These are phyloP conservation scores for Xanthorhoe designata DNA, from an alignment of 2,888 invertebrate species.

Conservation along the genomic window DNA sequence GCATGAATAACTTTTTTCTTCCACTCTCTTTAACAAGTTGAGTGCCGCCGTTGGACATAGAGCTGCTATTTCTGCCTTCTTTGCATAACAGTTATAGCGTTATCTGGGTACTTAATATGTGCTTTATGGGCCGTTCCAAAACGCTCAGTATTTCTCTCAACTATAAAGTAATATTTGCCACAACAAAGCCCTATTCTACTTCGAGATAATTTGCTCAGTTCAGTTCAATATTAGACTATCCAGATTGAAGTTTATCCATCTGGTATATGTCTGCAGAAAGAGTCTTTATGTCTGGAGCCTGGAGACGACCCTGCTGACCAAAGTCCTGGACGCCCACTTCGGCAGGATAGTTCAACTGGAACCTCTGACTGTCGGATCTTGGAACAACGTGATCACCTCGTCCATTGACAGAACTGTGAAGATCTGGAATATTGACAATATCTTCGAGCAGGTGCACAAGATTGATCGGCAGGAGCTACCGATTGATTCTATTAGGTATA, in stretches of 20 bases:
- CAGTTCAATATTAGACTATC: too few species aligned
- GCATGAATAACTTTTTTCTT: too few species aligned
- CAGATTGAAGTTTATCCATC: neutral
- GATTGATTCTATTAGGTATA: constrained; percentile 94
- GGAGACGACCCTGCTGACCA: constrained; percentile 92
- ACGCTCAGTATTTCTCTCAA: too few species aligned
- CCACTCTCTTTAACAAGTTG: too few species aligned
- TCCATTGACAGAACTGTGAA: constrained; percentile 99
- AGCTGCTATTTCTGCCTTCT: too few species aligned
- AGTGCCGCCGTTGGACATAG: too few species aligned
- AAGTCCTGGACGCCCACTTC: constrained; percentile 98
- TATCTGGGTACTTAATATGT: too few species aligned
- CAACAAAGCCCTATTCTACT: too few species aligned
- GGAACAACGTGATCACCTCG: constrained; percentile 98
- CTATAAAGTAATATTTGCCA: too few species aligned
- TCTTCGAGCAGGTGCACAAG: constrained; percentile 98
- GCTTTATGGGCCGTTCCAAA: too few species aligned
- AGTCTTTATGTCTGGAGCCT: constrained; percentile 98
- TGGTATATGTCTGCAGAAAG: constrained; percentile 87
- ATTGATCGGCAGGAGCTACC: constrained; percentile 98
- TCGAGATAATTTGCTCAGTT: too few species aligned
- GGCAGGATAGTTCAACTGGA: constrained; percentile 97
- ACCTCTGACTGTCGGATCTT: constrained; percentile 93
- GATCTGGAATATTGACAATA: constrained; percentile 99
- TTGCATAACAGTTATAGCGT: too few species aligned